Conservation (phyloP, 2,113 vertebrate species). For the Chamaea fasciata region DNA sequence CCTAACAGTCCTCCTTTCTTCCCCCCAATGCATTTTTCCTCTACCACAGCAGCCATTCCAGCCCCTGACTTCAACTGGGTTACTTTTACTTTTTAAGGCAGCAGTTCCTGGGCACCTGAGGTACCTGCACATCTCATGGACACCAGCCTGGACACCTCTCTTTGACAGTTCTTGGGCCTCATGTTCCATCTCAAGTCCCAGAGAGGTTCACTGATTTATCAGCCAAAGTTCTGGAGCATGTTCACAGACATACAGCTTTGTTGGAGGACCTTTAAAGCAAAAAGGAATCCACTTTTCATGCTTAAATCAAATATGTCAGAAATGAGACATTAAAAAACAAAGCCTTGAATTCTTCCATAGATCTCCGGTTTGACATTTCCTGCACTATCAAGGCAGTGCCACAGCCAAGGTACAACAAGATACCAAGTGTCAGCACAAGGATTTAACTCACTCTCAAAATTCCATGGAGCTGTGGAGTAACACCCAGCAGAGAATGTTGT, state of each 20-base stretch:
- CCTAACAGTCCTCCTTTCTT: fast-evolving
- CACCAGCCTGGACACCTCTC: neutral
- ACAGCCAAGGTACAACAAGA: neutral
- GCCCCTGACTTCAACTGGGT: neutral
- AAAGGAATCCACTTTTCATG: neutral
- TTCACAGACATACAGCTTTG: neutral
- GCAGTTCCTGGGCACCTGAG: neutral
- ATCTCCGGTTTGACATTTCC: neutral
- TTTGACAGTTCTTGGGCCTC: fast-evolving
- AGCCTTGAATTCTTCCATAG: neutral
- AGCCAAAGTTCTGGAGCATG: neutral
- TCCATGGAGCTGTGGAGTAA: neutral
- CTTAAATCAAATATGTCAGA: neutral
- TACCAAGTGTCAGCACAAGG: neutral
- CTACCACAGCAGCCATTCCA: neutral
- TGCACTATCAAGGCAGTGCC: neutral
- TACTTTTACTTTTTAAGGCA: neutral
- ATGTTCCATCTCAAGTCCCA: fast-evolving
- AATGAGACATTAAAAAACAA: neutral
- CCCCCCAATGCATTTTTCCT: neutral
- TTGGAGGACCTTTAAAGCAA: neutral
- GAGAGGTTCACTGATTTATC: neutral
- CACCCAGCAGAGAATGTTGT: neutral
- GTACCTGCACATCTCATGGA: neutral
- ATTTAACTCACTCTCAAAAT: neutral